Percentiles rank a stretch among this genome's conserved stretches.
Evolutionary conservation across 2,888 invertebrate genomes (phyloP).

Genomic region (Diadromus collaris): DNA sequence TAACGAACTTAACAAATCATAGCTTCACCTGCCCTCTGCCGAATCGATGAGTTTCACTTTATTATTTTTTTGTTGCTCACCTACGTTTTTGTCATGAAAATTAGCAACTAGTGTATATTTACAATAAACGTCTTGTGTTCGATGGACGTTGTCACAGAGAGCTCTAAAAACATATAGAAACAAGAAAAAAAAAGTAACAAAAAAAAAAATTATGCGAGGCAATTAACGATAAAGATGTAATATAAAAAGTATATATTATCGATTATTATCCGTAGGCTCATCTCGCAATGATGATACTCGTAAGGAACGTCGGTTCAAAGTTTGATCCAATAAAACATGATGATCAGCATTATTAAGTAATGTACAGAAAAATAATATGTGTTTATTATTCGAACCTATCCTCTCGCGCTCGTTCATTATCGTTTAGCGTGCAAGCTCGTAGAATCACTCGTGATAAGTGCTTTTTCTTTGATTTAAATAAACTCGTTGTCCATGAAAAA

Average conservation of each 20-base stretch:
- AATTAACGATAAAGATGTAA: conserved; percentile 46
- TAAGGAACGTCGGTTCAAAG: conserved; percentile 34
- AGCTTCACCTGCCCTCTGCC: not conserved
- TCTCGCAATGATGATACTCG: conserved; percentile 37
- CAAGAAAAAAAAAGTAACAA: not conserved
- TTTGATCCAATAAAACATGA: conserved; percentile 49
- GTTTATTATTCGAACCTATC: conserved; percentile 20
- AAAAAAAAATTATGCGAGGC: conserved; percentile 22
- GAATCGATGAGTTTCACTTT: not conserved
- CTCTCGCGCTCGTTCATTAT: not conserved
- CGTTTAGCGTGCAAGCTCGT: conserved; percentile 4
- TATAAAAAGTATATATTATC: conserved; percentile 50
- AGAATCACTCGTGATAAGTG: not conserved
- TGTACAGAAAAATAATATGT: conserved; percentile 43
- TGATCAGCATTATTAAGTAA: conserved; percentile 57
- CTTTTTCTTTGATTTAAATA: conserved; percentile 3
- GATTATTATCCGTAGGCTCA: conserved; percentile 47
- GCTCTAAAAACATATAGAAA: conserved; percentile 2
- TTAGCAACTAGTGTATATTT: not conserved
- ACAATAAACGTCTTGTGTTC: conserved; percentile 15
- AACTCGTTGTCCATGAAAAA: conserved; percentile 9
- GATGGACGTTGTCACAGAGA: conserved; percentile 27
- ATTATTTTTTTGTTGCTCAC: conserved; percentile 8
- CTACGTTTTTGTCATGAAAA: conserved; percentile 11
- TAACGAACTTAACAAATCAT: not conserved